Base-by-base conservation (phyloP, 2,797 vertebrate genomes). In the Hoplostethus atlanticus region DNA sequence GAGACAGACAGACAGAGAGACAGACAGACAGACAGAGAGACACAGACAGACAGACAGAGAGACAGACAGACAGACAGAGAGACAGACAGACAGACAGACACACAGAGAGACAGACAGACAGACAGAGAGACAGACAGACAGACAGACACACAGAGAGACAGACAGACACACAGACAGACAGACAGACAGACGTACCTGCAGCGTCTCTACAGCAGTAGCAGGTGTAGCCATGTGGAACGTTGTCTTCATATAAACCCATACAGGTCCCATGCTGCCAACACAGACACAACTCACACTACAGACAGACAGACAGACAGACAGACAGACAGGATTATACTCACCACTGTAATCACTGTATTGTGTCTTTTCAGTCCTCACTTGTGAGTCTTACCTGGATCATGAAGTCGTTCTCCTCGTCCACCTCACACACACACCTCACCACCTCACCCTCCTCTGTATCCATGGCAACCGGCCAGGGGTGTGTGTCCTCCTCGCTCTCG, bases 231-330 rank as follows among this genome's bases (percentile, higher is more conserved):
- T 97, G 96, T 1, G 98, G 98, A 68, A 99, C 94, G 70, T 95
- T 97, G 93, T 98, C 95, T 92, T 99, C 97, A 71, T 97, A 95
- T 77, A 99, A 91, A 68, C 98, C 98, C 97, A 99, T 99, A 82
- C 98, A 99, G 78, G 97, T 96, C 56, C 98, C 97, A 61, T 99
- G 98, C 92, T 99, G 98, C 98, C 98, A 99, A 87, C 97, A 97
- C 31, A 97, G 90, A 93, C 98, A 99, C 48, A 97, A 96, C 93
- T 98, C 97, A 88, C 98, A 99, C 97, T 99, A 81, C 53, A 67
- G 47, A 54, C 17, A 46, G 15, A 16, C 3, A 21, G 47, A 31
- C 15, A 36, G 38, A 10, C 5, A 67, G 47, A 54, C 17, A 46
- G 15, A 44, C 47, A 67, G 44, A 7, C 16, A 31, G 46, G 12